Conservation (phyloP, 1,140 invertebrate species). For the Alviniconcha marisindica region DNA sequence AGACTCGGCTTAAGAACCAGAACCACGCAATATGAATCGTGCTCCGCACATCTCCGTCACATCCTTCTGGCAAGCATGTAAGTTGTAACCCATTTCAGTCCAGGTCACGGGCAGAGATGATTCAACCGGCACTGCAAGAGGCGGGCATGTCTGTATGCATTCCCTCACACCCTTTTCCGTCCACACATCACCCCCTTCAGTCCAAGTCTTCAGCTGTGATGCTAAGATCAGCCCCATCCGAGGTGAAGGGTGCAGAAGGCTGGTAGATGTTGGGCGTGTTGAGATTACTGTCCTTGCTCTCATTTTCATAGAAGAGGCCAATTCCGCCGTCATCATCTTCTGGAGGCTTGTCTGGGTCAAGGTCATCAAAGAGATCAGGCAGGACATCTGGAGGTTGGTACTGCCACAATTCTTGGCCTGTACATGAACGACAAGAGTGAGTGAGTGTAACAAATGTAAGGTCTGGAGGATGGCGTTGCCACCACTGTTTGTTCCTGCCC, state of each 20-base stretch:
- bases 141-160: too few species aligned
- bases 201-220: slow-evolving; percentile 14
- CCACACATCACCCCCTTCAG: too few species aligned
- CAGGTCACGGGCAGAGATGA: too few species aligned
- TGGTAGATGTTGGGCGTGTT: too few species aligned
- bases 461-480: not conserved
- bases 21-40: too few species aligned
- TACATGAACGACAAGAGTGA: not conserved
- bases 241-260: not conserved
- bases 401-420: slow-evolving; percentile 14
- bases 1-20: too few species aligned
- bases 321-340: not conserved
- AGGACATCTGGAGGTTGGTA: not conserved
- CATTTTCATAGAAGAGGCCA: not conserved
- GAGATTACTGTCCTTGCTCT: not conserved
- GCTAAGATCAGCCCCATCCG: not conserved
- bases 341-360: not conserved
- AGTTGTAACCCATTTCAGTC: too few species aligned
- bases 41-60: too few species aligned
- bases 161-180: too few species aligned
- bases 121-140: too few species aligned
- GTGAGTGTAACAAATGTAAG: too few species aligned
- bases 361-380: slow-evolving; percentile 13
- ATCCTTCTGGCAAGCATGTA: too few species aligned
- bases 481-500: not conserved